Percentiles rank a stretch among this genome's conserved stretches.
Evolutionary conservation across 2,888 invertebrate genomes (phyloP).

Genomic region (Actias luna): DNA sequence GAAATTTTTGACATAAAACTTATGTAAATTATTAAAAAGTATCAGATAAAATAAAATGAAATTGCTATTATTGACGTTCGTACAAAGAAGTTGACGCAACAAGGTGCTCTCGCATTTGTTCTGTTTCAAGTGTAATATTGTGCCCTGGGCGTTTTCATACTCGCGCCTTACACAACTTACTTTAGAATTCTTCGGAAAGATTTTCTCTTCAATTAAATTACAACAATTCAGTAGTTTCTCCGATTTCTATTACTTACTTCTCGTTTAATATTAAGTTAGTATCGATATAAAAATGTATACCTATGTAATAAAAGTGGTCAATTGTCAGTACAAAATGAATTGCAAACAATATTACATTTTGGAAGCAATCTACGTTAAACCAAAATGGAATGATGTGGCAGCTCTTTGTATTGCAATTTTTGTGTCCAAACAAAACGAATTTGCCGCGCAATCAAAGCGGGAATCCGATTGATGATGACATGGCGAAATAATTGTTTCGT

Average conservation of each 20-base stretch:
- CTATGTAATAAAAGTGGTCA: slow-evolving; percentile 72
- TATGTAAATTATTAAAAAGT: background rate
- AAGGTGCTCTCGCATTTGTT: slow-evolving; percentile 64
- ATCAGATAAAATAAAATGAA: background rate
- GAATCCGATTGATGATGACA: slow-evolving; percentile 82
- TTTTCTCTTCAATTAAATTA: slow-evolving; percentile 70
- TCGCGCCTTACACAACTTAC: slow-evolving; percentile 61
- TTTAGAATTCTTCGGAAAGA: slow-evolving; percentile 61
- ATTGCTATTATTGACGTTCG: slow-evolving; percentile 57
- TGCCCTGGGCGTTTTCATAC: slow-evolving; percentile 59
- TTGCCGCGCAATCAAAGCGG: slow-evolving; percentile 82
- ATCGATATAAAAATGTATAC: slow-evolving; percentile 58
- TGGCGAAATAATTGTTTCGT: slow-evolving; percentile 81
- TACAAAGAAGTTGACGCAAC: slow-evolving; percentile 56
- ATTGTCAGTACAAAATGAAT: slow-evolving; percentile 77
- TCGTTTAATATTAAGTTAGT: slow-evolving; percentile 64
- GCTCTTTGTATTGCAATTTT: slow-evolving; percentile 82
- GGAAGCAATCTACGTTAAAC: slow-evolving; percentile 80
- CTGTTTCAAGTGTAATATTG: slow-evolving; percentile 65
- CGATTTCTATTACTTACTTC: slow-evolving; percentile 50
- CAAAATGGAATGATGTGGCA: slow-evolving; percentile 81
- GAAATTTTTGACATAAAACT: background rate
- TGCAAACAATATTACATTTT: slow-evolving; percentile 81
- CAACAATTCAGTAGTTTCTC: slow-evolving; percentile 57
- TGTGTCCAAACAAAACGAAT: slow-evolving; percentile 82